Conservation (phyloP, 2,888 invertebrate genomes). For the Unio delphinus region DNA sequence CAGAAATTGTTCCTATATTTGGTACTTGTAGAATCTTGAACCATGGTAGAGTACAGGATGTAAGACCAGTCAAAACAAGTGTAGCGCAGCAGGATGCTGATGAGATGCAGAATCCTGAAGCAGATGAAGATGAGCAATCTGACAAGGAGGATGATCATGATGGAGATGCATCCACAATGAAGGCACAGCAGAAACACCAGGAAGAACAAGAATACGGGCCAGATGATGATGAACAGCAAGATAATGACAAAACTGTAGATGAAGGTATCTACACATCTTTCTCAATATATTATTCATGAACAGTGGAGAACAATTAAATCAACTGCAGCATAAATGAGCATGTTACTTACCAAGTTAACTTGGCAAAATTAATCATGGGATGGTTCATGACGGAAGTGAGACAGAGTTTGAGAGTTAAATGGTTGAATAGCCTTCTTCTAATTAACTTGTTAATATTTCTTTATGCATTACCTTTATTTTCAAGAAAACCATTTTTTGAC, state of each 20-base stretch:
- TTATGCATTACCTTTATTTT: too few species aligned
- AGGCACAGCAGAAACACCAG: slow-evolving; percentile 41
- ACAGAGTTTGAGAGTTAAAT: too few species aligned
- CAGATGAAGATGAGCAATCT: slow-evolving; percentile 67
- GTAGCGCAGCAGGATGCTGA: slow-evolving; percentile 71
- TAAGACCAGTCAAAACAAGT: slow-evolving; percentile 3
- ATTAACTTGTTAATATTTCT: too few species aligned
- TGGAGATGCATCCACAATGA: slow-evolving; percentile 78
- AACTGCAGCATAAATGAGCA: too few species aligned
- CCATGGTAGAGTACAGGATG: slow-evolving; percentile 5
- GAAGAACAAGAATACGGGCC: slow-evolving; percentile 69
- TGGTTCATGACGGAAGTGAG: too few species aligned
- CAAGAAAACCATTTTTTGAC: too few species aligned
- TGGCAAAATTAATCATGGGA: too few species aligned
- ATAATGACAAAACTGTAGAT: slow-evolving; percentile 10
- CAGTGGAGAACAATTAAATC: too few species aligned
- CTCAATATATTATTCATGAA: too few species aligned
- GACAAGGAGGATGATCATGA: slow-evolving; percentile 76
- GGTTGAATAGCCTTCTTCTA: too few species aligned
- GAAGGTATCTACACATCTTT: not conserved
- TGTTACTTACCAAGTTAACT: too few species aligned
- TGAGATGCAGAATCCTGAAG: slow-evolving; percentile 75
- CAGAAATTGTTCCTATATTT: too few species aligned
- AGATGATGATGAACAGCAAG: slow-evolving; percentile 71
- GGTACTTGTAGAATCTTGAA: not conserved